Conservation (phyloP, 2,888 invertebrate species). For the Rhingia campestris region DNA sequence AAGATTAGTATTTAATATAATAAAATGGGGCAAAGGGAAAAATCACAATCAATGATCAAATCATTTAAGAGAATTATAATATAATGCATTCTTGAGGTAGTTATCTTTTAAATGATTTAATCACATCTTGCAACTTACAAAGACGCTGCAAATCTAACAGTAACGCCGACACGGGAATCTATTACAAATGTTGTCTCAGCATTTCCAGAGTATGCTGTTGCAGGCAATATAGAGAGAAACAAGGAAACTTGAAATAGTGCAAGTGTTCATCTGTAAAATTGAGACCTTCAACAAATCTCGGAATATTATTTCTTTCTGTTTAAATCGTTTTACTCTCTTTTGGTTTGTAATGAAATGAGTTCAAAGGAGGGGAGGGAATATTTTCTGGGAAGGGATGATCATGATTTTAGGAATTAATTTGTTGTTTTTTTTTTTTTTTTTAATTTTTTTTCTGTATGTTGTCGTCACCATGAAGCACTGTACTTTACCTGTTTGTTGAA, state of each 20-base stretch:
- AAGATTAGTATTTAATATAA: conserved; percentile 52
- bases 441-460: conserved; percentile 57
- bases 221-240: conserved; percentile 42
- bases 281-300: conserved; percentile 66
- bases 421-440: conserved; percentile 43
- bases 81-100: neutral
- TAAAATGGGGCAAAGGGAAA: conserved; percentile 28
- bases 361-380: conserved; percentile 20
- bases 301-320: conserved; percentile 24
- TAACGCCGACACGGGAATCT: conserved; percentile 39
- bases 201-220: conserved; percentile 42
- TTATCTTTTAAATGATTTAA: conserved; percentile 31
- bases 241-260: conserved; percentile 56
- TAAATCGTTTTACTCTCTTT: conserved; percentile 19
- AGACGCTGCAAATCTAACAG: conserved; percentile 32
- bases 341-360: conserved; percentile 51
- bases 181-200: neutral
- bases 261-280: conserved; percentile 69
- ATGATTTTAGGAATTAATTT: conserved; percentile 38
- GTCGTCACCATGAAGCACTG: conserved; percentile 72
- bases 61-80: conserved; percentile 10
- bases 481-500: conserved; percentile 74
- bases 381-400: conserved; percentile 20
- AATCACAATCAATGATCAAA: conserved; percentile 43
- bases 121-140: conserved; percentile 17